Evolutionary conservation across 2,113 vertebrate species (phyloP), one percentile per base, ranked within the genome.

Genomic region (Sakesphorus luctuosus): DNA sequence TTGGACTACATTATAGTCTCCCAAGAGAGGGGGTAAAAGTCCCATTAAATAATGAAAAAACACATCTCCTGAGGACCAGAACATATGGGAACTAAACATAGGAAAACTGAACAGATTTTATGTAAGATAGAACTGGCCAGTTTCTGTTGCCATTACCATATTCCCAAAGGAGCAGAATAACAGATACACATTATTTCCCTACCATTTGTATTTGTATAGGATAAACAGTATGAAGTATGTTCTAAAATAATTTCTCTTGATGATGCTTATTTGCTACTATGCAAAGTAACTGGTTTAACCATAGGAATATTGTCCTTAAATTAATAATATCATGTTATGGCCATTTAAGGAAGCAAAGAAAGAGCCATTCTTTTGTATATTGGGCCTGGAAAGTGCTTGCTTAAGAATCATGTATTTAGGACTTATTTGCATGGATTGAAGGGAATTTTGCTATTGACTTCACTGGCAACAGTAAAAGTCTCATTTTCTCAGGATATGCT

Each of bases 101-200:
- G n/a, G 52, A 78, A 88, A 94, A 80, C 44, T 15, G 82, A 89
- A 90, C 63, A 94, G 85, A 89, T 92, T 93, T 95, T 68, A 78
- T 95, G 52, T 72, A 50, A 69, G 35, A 28, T 75, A 78, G 68
- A 90, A 75, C 31, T 72, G 25, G 13, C 26, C 44, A 72, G 35
- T 94, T 93, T 90, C 56, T 93, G 44, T 61, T 89, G 47, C 38
- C 56, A 61, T 84, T 94, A 65, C 13, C 49, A 13, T 74, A 74
- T 74, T 93, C 75, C 63, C 93, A 91, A 71, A 80, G 63, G 62
- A 91, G 11, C 8, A 86, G 26, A 26, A 89, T 47, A 93, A 89
- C 5, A 67, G 44, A 86, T 72, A 95, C 7, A 61, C 14, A 92
- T n/a, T 2, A 29, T 84, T 77, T 95, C 63, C 28, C 17, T 50